Percentiles rank a stretch among this genome's conserved stretches.
Evolutionary conservation across 2,113 vertebrate genomes (phyloP).

Genomic region (Nothoprocta perdicaria): DNA sequence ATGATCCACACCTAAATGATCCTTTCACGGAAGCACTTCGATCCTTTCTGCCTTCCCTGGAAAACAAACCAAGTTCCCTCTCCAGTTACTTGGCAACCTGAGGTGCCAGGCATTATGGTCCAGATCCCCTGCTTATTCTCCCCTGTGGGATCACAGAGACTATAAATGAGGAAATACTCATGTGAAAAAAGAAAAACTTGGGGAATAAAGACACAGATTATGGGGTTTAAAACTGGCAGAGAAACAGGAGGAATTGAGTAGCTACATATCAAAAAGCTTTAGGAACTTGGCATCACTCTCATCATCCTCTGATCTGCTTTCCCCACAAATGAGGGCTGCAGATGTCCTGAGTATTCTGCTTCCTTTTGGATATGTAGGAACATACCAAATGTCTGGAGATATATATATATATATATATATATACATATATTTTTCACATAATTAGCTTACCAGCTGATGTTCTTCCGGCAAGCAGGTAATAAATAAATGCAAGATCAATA

Average conservation of each 20-base stretch:
- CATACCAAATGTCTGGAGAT: background rate
- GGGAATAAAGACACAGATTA: background rate
- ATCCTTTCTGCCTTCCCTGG: background rate
- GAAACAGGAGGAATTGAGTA: background rate
- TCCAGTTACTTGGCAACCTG: background rate
- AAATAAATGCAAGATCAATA: background rate
- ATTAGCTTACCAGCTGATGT: background rate
- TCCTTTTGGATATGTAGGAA: background rate
- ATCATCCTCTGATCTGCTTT: background rate
- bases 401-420: background rate
- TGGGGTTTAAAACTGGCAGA: background rate
- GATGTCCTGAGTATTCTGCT: background rate
- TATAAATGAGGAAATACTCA: background rate
- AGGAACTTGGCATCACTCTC: background rate
- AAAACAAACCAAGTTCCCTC: background rate
- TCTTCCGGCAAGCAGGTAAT: background rate
- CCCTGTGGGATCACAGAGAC: accelerated
- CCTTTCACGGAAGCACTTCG: background rate
- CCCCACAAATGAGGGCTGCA: background rate
- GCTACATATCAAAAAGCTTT: background rate
- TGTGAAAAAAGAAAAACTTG: background rate
- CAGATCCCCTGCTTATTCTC: background rate
- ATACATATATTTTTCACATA: background rate
- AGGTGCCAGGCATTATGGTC: background rate
- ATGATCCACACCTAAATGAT: background rate